Evolutionary conservation across 2,888 invertebrate genomes (phyloP).

Genomic region (Himalopsyche kuldschensis): DNA sequence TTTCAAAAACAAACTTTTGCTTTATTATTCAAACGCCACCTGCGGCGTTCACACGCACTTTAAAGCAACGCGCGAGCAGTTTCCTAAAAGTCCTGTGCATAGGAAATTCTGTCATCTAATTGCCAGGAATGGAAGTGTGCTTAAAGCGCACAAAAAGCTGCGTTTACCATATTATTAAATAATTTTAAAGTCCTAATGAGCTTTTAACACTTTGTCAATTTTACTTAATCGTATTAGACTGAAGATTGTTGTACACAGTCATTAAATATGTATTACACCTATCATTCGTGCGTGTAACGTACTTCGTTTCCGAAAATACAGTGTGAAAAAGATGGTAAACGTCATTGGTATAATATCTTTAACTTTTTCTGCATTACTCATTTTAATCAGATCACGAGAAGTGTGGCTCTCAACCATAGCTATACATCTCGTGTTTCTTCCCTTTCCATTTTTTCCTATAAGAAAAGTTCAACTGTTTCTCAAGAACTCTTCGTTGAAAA

Average conservation of each 20-base stretch:
- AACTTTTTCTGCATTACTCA: too few species aligned
- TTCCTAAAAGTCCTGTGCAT: not conserved
- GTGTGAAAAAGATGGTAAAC: too few species aligned
- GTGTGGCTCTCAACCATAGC: too few species aligned
- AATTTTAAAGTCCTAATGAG: not conserved
- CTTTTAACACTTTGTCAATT: not conserved
- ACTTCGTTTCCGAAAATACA: too few species aligned
- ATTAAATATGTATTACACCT: not conserved
- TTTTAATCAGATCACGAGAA: too few species aligned
- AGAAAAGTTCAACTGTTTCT: too few species aligned
- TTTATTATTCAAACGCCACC: slow-evolving; percentile 30
- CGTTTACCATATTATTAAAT: not conserved
- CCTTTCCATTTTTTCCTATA: too few species aligned
- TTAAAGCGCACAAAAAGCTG: not conserved
- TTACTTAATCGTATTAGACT: not conserved
- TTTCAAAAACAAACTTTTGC: slow-evolving; percentile 33
- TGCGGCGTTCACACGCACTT: slow-evolving; percentile 35
- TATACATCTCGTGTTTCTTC: too few species aligned
- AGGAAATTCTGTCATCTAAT: not conserved
- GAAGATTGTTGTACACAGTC: not conserved
- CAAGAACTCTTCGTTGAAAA: too few species aligned
- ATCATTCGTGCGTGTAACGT: too few species aligned
- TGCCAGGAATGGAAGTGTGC: not conserved
- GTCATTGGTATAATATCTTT: too few species aligned
- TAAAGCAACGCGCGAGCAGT: not conserved